Conservation (phyloP, 1,140 invertebrate genomes). For the Leptopilina clavipes region DNA sequence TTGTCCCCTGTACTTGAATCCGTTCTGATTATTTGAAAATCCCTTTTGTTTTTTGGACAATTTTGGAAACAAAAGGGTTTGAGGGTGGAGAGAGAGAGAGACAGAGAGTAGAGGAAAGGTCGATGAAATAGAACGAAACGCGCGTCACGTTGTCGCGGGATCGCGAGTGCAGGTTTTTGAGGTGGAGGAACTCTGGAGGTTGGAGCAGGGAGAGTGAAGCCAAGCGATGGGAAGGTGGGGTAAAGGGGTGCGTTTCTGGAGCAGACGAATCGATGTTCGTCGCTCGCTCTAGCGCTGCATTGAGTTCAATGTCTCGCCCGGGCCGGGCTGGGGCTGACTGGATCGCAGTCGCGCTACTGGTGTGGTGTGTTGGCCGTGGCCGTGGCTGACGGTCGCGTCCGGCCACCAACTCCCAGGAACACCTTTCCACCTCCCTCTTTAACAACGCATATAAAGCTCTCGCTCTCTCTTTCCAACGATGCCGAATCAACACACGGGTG, state of each 20-base stretch:
- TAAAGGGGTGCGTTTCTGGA: constrained; percentile 64
- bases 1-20: not conserved
- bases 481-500: not conserved
- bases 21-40: not conserved
- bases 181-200: constrained; percentile 41
- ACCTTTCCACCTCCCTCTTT: constrained; percentile 36
- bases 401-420: constrained; percentile 48
- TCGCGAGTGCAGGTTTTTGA: constrained; percentile 47
- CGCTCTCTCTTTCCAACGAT: not conserved
- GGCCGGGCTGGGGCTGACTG: constrained; percentile 60
- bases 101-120: not conserved
- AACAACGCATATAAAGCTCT: constrained; percentile 40
- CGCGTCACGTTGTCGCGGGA: constrained; percentile 46
- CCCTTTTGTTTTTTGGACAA: not conserved
- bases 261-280: constrained; percentile 71
- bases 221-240: constrained; percentile 48
- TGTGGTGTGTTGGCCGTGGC: constrained; percentile 48
- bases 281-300: constrained; percentile 63
- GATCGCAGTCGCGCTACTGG: constrained; percentile 40
- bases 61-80: not conserved
- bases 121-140: constrained; percentile 53
- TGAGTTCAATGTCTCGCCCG: constrained; percentile 73
- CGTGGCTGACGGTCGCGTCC: constrained; percentile 48
- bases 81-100: not conserved
- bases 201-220: constrained; percentile 35